Conservation (phyloP, 2,113 vertebrate species). For the Hydropotes inermis region DNA sequence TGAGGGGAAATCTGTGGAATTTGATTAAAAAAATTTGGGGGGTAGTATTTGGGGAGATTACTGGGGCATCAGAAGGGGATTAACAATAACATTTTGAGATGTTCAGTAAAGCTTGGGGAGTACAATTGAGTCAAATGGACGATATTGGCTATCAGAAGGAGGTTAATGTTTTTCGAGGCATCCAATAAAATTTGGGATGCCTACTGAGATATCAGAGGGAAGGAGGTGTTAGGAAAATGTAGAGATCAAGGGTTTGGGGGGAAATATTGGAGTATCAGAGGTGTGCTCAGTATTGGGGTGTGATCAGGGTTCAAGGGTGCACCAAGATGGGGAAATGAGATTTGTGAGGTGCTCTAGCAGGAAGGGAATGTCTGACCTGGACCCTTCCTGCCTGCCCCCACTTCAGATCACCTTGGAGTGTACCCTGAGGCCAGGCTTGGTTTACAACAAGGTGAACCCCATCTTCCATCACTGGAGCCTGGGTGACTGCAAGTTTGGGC, state of each 20-base stretch:
- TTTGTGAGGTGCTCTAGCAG: background rate
- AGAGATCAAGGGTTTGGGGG: background rate
- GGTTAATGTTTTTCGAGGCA: background rate
- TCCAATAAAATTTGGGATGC: background rate
- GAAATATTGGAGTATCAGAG: background rate
- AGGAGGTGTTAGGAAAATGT: background rate
- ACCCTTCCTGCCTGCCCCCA: conserved; percentile 42
- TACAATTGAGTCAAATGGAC: background rate
- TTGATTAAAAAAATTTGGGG: background rate
- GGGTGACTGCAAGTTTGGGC: conserved; percentile 91
- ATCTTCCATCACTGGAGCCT: conserved; percentile 96
- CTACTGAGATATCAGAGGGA: background rate
- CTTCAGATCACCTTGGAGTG: conserved; percentile 91
- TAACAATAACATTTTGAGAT: background rate
- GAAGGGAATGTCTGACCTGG: background rate
- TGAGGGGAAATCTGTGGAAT: background rate
- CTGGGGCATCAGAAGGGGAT: background rate
- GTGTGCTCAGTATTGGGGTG: background rate
- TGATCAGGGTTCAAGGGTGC: background rate
- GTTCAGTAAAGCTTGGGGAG: background rate
- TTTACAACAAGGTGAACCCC: conserved; percentile 96
- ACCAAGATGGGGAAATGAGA: background rate
- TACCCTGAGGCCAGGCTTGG: conserved; percentile 87
- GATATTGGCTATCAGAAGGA: background rate
- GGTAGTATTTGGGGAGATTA: background rate